These are phyloP conservation scores for Andrena bicolor DNA, from an alignment of 2,888 invertebrate species.

Conservation along the genomic window DNA sequence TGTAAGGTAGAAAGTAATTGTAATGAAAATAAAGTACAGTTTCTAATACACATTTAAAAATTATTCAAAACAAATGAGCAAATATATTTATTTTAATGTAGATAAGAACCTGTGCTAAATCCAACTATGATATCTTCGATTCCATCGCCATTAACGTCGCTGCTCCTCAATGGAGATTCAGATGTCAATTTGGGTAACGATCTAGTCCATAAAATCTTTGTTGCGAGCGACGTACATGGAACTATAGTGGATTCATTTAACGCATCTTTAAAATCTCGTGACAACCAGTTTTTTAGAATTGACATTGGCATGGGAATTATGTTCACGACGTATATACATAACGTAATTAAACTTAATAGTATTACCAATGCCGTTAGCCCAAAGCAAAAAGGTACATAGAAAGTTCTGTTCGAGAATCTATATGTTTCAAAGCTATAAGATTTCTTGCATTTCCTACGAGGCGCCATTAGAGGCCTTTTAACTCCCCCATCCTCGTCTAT, in stretches of 20 bases:
- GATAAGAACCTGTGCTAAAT: conserved; percentile 89
- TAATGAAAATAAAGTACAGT: conserved; percentile 30
- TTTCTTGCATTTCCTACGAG: conserved; percentile 87
- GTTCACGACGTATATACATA: conserved; percentile 88
- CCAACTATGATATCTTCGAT: conserved; percentile 91
- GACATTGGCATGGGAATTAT: conserved; percentile 89
- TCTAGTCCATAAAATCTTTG: conserved; percentile 89
- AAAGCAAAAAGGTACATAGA: conserved; percentile 89
- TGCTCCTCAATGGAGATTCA: conserved; percentile 90
- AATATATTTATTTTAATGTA: conserved; percentile 20
- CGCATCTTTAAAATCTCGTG: conserved; percentile 73
- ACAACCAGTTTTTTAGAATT: conserved; percentile 87
- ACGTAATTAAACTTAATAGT: conserved; percentile 87
- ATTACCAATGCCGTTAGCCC: conserved; percentile 87
- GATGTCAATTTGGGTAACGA: conserved; percentile 90
- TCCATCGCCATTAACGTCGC: conserved; percentile 91
- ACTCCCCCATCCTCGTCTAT: conserved; percentile 90
- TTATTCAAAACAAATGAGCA: not conserved
- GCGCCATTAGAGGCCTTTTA: conserved; percentile 91
- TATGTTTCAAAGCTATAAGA: conserved; percentile 86
- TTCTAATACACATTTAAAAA: not conserved
- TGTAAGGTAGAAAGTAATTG: conserved; percentile 52
- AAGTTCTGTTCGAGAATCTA: conserved; percentile 86
- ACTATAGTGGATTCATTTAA: conserved; percentile 82
- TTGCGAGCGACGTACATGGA: conserved; percentile 88